Evolutionary conservation across 2,113 vertebrate species (phyloP).

Genomic region (Himantopus leucocephalus): DNA sequence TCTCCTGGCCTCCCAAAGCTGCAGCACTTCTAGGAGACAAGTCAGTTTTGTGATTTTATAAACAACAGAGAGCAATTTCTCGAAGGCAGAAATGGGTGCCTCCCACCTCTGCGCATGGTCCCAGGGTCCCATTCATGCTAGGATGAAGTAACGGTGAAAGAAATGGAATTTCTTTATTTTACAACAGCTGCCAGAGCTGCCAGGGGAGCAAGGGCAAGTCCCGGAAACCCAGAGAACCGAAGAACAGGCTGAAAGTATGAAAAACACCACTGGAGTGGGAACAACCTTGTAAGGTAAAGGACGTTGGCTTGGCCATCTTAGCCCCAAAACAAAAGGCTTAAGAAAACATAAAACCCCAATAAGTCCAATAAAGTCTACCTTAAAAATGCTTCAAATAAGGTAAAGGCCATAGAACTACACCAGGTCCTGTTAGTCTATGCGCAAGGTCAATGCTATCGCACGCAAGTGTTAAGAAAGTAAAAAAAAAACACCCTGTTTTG

Average conservation of each 20-base stretch:
- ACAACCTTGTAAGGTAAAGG: not conserved
- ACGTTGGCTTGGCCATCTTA: not conserved
- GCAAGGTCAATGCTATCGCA: not conserved
- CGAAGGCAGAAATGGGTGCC: not conserved
- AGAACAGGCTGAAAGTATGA: not conserved
- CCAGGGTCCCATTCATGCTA: not conserved
- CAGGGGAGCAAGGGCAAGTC: not conserved
- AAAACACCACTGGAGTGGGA: not conserved
- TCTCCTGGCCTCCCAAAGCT: not conserved
- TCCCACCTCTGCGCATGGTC: not conserved
- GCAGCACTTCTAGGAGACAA: not conserved
- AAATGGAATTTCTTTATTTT: not conserved
- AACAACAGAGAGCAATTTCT: not conserved
- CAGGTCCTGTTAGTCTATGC: not conserved
- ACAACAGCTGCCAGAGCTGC: not conserved
- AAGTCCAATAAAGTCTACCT: not conserved
- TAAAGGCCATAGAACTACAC: accelerated
- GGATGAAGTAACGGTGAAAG: not conserved
- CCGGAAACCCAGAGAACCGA: not conserved
- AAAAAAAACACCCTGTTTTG: not conserved
- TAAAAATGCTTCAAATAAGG: not conserved
- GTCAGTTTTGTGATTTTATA: not conserved
- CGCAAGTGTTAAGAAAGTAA: accelerated
- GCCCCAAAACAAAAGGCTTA: not conserved
- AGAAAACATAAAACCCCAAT: not conserved